These are phyloP conservation scores for Oryzias celebensis DNA, from an alignment of 2,113 vertebrate genomes.

Conservation along the genomic window DNA sequence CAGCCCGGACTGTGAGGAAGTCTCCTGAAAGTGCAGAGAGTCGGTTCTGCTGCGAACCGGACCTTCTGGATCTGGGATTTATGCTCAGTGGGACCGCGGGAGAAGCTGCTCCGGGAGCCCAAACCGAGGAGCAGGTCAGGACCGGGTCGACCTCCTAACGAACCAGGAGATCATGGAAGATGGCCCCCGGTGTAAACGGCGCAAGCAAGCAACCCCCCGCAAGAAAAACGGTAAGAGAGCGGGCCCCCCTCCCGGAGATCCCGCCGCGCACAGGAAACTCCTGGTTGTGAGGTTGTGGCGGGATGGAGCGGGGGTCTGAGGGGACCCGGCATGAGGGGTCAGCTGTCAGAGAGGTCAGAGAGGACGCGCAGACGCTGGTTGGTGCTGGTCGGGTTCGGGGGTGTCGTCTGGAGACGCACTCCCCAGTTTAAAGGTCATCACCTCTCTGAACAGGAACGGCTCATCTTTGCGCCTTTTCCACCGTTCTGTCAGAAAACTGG, in stretches of 20 bases:
- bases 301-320: too few species aligned
- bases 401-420: too few species aligned
- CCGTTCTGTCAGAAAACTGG: too few species aligned
- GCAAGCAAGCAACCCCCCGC: constrained; percentile 96
- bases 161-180: constrained; percentile 96
- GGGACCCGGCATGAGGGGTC: too few species aligned
- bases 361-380: too few species aligned
- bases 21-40: not conserved
- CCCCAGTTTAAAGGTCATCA: too few species aligned
- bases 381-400: too few species aligned
- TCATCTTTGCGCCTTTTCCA: too few species aligned
- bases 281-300: not conserved
- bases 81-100: constrained; percentile 75
- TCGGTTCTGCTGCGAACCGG: not conserved
- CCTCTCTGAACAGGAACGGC: too few species aligned
- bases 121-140: constrained; percentile 85
- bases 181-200: constrained; percentile 94
- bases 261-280: not conserved
- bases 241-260: not conserved
- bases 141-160: constrained; percentile 90
- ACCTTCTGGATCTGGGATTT: constrained; percentile 21
- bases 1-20: constrained; percentile 20
- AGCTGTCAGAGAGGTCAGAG: not conserved
- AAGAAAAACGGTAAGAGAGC: constrained; percentile 90
- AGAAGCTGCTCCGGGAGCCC: constrained; percentile 61